These are phyloP conservation scores for Encarsia formosa DNA, from an alignment of 2,888 invertebrate genomes.

Conservation along the genomic window DNA sequence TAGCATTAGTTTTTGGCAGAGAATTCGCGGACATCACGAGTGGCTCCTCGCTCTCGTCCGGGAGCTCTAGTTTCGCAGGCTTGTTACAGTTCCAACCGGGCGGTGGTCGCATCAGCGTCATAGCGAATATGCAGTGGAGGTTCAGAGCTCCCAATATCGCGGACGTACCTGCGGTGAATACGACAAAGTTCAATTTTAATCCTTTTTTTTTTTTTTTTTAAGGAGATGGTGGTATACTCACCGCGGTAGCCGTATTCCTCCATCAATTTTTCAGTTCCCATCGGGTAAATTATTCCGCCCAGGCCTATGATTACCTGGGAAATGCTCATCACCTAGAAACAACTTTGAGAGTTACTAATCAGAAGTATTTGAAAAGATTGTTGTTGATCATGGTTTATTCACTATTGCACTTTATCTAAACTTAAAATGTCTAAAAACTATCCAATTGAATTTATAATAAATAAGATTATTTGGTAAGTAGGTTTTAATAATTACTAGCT, in stretches of 20 bases:
- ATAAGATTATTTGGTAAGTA: too few relatives aligned
- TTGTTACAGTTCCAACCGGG: conserved; percentile 62
- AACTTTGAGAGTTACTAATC: too few relatives aligned
- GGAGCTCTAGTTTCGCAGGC: conserved; percentile 30
- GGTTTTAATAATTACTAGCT: too few relatives aligned
- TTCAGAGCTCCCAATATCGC: conserved; percentile 65
- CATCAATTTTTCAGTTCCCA: conserved; percentile 60
- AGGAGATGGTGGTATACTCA: too few relatives aligned
- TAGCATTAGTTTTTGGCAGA: conserved; percentile 1
- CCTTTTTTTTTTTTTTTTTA: too few relatives aligned
- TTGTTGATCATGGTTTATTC: too few relatives aligned
- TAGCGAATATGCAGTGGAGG: conserved; percentile 64
- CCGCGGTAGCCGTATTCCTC: conserved; percentile 67
- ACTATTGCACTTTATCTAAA: too few relatives aligned
- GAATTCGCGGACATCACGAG: conserved; percentile 10
- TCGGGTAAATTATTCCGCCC: conserved; percentile 66
- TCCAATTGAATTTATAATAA: too few relatives aligned
- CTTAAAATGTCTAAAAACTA: too few relatives aligned
- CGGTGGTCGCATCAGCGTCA: conserved; percentile 71
- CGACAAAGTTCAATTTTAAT: too few relatives aligned
- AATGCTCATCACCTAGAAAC: conserved; percentile 62
- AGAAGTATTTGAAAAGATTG: too few relatives aligned
- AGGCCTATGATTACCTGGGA: conserved; percentile 69
- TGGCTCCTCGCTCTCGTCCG: conserved; percentile 31
- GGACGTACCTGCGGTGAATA: conserved; percentile 56